These are phyloP conservation scores for Caenorhabditis becei DNA, from an alignment of 2,888 invertebrate species.

Conservation along the genomic window DNA sequence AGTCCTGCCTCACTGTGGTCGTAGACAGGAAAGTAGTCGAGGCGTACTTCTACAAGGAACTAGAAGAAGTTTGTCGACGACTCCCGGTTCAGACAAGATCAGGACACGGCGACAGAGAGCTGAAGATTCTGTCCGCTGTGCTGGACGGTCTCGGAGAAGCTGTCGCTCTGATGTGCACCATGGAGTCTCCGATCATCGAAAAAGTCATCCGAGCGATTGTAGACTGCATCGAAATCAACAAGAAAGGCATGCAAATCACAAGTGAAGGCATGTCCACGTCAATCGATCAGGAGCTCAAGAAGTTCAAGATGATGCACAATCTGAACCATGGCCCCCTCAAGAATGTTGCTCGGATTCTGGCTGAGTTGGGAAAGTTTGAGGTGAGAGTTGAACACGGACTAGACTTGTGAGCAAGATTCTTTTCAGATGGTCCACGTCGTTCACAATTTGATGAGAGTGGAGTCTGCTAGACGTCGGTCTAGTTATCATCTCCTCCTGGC, in stretches of 20 bases:
- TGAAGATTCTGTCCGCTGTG: slow-evolving; percentile 8
- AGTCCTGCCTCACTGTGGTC: slow-evolving; percentile 4
- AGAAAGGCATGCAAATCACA: slow-evolving; percentile 29
- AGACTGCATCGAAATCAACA: slow-evolving; percentile 39
- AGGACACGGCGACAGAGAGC: background rate
- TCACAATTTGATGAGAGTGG: slow-evolving; percentile 27
- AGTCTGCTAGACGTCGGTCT: background rate
- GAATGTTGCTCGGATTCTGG: slow-evolving; percentile 14
- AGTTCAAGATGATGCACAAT: slow-evolving; percentile 19
- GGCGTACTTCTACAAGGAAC: slow-evolving; percentile 26
- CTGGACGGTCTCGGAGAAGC: slow-evolving; percentile 22
- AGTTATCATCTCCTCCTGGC: slow-evolving; percentile 34
- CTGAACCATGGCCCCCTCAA: background rate
- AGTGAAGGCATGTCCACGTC: slow-evolving; percentile 6
- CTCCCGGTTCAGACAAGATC: slow-evolving; percentile 4
- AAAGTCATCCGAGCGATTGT: slow-evolving; percentile 16
- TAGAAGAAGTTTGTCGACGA: background rate
- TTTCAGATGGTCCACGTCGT: slow-evolving; percentile 29
- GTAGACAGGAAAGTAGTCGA: background rate
- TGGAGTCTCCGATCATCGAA: slow-evolving; percentile 44
- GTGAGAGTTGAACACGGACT: background rate
- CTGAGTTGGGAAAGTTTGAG: slow-evolving; percentile 25
- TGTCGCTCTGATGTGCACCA: slow-evolving; percentile 28
- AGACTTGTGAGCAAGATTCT: background rate
- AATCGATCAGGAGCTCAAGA: slow-evolving; percentile 11